These are phyloP conservation scores for Spinus pinus DNA, from an alignment of 2,797 vertebrate genomes.

Conservation along the genomic window DNA sequence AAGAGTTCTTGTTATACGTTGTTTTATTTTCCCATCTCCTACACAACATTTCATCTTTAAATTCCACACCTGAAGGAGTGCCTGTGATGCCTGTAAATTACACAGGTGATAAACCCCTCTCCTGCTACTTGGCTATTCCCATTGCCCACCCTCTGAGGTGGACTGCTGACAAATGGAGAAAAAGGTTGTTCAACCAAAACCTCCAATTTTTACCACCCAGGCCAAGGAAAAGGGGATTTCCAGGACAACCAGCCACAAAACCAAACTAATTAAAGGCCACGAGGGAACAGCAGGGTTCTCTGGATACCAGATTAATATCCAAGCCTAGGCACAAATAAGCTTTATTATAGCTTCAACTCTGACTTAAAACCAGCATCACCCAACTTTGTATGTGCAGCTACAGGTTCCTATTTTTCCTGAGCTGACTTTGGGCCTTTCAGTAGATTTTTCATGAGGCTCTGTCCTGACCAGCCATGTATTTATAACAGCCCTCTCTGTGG, in stretches of 20 bases:
- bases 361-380: not conserved
- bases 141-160: not conserved
- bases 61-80: not conserved
- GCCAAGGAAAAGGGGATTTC: not conserved
- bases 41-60: not conserved
- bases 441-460: not conserved
- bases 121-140: not conserved
- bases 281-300: not conserved
- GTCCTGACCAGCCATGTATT: not conserved
- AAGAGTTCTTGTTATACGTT: not conserved
- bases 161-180: not conserved
- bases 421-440: not conserved
- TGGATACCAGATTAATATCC: not conserved
- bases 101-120: not conserved
- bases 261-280: not conserved
- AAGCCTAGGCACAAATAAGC: not conserved
- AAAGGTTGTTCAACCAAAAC: not conserved
- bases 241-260: not conserved
- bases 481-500: not conserved
- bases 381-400: not conserved
- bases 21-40: not conserved
- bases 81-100: not conserved
- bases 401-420: not conserved
- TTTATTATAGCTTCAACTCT: not conserved
- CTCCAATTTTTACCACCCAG: not conserved